These are phyloP conservation scores for Musca vetustissima DNA, from an alignment of 1,140 invertebrate genomes.

Conservation along the genomic window DNA sequence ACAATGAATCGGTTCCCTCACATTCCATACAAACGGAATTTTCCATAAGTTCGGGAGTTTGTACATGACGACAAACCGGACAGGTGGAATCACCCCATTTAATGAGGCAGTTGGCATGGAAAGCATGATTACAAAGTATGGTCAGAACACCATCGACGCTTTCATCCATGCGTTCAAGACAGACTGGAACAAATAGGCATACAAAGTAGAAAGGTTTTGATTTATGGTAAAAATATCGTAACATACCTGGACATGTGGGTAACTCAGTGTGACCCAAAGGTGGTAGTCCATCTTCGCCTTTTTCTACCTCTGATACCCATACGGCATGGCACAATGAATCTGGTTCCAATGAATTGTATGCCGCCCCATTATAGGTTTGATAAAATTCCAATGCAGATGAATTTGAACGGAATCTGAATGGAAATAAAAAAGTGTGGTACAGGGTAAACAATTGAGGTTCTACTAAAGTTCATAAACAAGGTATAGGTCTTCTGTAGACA, in stretches of 20 bases:
- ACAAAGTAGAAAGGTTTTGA: neutral
- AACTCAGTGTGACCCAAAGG: constrained; percentile 86
- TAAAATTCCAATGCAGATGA: constrained; percentile 89
- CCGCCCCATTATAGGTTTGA: constrained; percentile 85
- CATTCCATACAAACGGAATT: constrained; percentile 86
- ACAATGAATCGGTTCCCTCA: constrained; percentile 76
- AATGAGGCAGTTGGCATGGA: constrained; percentile 91
- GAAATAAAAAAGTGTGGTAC: neutral
- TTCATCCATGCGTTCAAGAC: constrained; percentile 95
- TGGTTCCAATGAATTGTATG: constrained; percentile 92
- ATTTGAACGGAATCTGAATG: constrained; percentile 66
- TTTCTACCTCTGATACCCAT: constrained; percentile 93
- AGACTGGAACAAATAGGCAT: constrained; percentile 35
- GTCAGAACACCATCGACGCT: constrained; percentile 96
- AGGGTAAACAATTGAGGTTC: too few species aligned
- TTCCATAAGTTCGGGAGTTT: constrained; percentile 87
- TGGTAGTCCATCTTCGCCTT: constrained; percentile 69
- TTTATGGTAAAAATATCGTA: neutral
- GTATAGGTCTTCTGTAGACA: too few species aligned
- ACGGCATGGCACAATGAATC: constrained; percentile 88
- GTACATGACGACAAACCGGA: constrained; percentile 80
- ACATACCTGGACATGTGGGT: constrained; percentile 85
- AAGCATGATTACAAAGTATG: constrained; percentile 97
- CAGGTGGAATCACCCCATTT: constrained; percentile 95
- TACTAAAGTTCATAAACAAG: too few species aligned